Evolutionary conservation across 2,888 invertebrate genomes (phyloP).

Genomic region (Panzeria rudis): DNA sequence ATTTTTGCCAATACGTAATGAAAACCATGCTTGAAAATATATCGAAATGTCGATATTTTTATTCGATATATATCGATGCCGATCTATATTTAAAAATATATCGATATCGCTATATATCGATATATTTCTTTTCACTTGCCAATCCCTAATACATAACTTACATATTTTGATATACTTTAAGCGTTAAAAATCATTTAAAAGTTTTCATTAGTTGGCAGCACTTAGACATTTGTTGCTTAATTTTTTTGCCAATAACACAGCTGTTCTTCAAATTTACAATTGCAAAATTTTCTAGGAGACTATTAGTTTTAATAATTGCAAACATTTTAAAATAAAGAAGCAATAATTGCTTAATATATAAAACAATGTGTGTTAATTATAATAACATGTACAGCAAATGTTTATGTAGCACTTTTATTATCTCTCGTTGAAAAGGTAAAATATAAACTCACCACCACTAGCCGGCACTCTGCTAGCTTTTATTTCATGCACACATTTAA

Average conservation of each 20-base stretch:
- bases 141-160: no score
- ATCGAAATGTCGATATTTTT: no score
- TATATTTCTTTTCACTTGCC: no score
- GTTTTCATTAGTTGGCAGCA: slow-evolving; percentile 2
- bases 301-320: not conserved
- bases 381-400: not conserved
- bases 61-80: no score
- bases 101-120: no score
- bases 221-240: slow-evolving; percentile 12
- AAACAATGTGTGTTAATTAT: not conserved
- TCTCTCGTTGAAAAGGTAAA: not conserved
- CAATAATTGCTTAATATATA: not conserved
- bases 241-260: slow-evolving; percentile 6
- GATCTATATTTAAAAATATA: no score
- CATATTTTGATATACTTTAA: no score
- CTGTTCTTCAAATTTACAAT: not conserved
- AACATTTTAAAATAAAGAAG: not conserved
- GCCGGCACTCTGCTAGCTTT: not conserved
- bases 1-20: no score
- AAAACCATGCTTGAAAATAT: no score
- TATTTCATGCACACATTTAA: not conserved
- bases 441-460: slow-evolving; percentile 3
- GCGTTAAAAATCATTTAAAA: no score
- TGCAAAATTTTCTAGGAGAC: not conserved
- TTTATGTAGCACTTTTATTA: not conserved